phyloP scores from a whole-genome alignment of 2,888 invertebrate genomes.

The Glyphotaelius pellucidus region DNA sequence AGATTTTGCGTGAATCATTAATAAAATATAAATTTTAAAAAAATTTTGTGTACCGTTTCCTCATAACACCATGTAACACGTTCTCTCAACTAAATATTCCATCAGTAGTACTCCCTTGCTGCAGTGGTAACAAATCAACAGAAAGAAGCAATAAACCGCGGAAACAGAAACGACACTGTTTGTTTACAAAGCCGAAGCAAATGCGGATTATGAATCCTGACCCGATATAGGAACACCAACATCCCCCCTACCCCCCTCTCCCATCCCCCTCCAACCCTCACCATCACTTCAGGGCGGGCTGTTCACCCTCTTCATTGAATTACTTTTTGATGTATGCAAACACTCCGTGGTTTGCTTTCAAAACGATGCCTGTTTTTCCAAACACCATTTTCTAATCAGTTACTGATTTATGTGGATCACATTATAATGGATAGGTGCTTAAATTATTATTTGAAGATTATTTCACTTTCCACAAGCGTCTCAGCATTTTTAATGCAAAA shows the following conservation, averaged over 20 bases:
- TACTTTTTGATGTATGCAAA: neutral
- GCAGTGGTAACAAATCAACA: constrained; percentile 63
- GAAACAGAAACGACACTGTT: constrained; percentile 54
- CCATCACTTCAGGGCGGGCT: constrained; percentile 12
- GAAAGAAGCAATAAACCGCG: constrained; percentile 60
- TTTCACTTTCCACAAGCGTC: no score
- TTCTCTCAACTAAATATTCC: neutral
- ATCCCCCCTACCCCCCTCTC: neutral
- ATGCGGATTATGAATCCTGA: constrained; percentile 52
- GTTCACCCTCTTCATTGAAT: neutral
- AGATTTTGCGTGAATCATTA: no score
- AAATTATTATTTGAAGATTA: no score
- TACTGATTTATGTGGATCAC: no score
- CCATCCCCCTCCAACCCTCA: no score
- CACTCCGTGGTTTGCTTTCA: neutral
- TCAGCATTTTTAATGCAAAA: no score
- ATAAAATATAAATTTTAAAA: no score
- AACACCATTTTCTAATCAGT: no score
- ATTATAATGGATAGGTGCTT: no score
- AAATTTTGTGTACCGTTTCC: no score
- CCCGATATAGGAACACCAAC: constrained; percentile 6
- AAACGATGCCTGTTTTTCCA: neutral
- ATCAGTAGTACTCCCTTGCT: constrained; percentile 50
- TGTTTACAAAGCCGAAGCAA: constrained; percentile 47
- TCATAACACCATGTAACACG: neutral